Percentiles rank a stretch among this genome's conserved stretches.
Evolutionary conservation across 2,797 vertebrate species (phyloP).

Genomic region (Notolabrus celidotus): DNA sequence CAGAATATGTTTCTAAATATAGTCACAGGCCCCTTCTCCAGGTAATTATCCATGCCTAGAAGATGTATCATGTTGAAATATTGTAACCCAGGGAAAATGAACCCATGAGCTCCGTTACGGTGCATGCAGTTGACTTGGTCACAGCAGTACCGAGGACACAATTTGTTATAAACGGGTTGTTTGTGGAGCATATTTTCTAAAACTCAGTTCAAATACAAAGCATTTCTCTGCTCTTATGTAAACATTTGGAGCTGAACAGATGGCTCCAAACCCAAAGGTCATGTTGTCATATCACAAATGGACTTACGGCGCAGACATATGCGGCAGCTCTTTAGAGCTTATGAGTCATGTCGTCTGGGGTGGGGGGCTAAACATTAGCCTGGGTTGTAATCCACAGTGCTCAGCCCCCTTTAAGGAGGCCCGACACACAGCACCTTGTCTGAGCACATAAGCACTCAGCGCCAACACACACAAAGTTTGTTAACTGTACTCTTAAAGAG

Average conservation of each 20-base stretch:
- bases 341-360: conserved; percentile 79
- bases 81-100: neutral
- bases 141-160: neutral
- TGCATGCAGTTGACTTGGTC: neutral
- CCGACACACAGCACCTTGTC: conserved; percentile 77
- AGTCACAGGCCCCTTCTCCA: too few relatives aligned
- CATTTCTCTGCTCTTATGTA: conserved; percentile 37
- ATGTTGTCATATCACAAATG: conserved; percentile 76
- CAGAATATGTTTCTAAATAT: too few relatives aligned
- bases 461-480: conserved; percentile 85
- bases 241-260: conserved; percentile 70
- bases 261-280: conserved; percentile 77
- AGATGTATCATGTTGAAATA: too few relatives aligned
- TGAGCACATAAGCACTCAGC: conserved; percentile 81
- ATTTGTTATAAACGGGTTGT: conserved; percentile 27
- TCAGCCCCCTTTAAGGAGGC: conserved; percentile 79
- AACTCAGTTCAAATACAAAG: conserved; percentile 34
- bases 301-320: conserved; percentile 73
- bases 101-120: neutral
- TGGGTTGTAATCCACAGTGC: conserved; percentile 81
- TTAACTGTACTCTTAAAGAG: conserved; percentile 88
- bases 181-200: conserved; percentile 35
- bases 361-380: conserved; percentile 84
- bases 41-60: too few relatives aligned
- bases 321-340: conserved; percentile 76